Conservation (phyloP, 1,140 invertebrate species). For the Coenobita brevimanus region DNA sequence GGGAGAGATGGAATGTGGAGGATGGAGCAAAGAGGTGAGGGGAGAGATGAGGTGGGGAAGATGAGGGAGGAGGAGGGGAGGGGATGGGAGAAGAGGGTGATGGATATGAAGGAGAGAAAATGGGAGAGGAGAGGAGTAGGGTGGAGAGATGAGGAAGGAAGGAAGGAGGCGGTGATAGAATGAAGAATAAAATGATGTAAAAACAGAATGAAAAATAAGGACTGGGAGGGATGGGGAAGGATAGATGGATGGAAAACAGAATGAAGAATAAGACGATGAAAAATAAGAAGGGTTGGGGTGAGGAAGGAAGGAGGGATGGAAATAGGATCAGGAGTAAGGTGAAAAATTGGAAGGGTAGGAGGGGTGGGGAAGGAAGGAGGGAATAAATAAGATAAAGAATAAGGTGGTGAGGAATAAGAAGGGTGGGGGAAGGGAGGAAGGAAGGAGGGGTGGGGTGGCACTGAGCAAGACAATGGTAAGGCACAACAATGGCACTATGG, state of each 20-base stretch:
- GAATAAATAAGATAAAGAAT: background rate
- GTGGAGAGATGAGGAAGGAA: background rate
- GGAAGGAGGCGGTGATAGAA: background rate
- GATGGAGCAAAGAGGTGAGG: background rate
- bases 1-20: background rate
- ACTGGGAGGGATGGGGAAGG: background rate
- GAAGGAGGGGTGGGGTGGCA: background rate
- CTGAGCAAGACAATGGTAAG: background rate
- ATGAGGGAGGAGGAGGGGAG: too few relatives aligned
- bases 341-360: too few relatives aligned
- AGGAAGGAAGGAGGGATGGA: background rate
- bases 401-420: background rate
- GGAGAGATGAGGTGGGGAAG: background rate
- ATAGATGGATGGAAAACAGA: background rate
- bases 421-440: background rate
- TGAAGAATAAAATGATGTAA: background rate
- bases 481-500: background rate
- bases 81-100: background rate
- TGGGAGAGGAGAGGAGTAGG: background rate
- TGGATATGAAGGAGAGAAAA: background rate
- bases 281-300: background rate
- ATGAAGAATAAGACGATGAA: background rate
- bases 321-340: too few relatives aligned
- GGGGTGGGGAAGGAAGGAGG: background rate
- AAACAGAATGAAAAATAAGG: background rate